Evolutionary conservation across 2,113 vertebrate genomes (phyloP).

Genomic region (Hippocampus zosterae): DNA sequence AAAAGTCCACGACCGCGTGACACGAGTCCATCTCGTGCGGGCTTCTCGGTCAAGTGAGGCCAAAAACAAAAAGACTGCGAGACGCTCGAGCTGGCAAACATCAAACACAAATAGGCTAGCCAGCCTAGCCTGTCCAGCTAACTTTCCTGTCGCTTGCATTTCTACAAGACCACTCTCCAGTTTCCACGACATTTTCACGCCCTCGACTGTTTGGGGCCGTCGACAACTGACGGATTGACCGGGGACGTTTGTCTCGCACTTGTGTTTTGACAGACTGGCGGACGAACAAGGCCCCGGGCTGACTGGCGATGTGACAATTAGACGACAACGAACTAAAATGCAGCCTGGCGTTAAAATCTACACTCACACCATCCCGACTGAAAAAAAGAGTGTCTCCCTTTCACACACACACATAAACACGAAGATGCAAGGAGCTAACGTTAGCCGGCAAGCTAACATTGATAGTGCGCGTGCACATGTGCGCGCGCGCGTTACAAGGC

Average conservation of each 20-base stretch:
- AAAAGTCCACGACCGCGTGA: not conserved
- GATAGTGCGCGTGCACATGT: not conserved
- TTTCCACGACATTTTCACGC: not conserved
- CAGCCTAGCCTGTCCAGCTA: slow-evolving; percentile 28
- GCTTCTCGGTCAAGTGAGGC: not conserved
- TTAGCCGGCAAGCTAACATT: not conserved
- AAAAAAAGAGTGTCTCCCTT: too few relatives aligned
- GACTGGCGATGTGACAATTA: not conserved
- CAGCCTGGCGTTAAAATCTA: not conserved
- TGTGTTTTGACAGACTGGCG: slow-evolving; percentile 1
- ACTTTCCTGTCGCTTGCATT: slow-evolving; percentile 21
- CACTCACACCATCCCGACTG: not conserved
- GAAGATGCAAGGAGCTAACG: slow-evolving; percentile 1
- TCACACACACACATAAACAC: not conserved
- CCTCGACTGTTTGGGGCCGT: not conserved
- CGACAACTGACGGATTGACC: not conserved
- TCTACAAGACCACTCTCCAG: not conserved
- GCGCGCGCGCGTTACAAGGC: not conserved
- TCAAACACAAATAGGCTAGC: slow-evolving; percentile 66
- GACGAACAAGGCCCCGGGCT: not conserved
- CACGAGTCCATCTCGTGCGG: too few relatives aligned
- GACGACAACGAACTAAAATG: not conserved
- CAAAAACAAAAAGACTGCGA: slow-evolving; percentile 49
- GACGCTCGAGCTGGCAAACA: slow-evolving; percentile 62
- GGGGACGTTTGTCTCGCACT: not conserved